phyloP scores from a whole-genome alignment of 2,797 vertebrate genomes.

The Ptychobarbus kaznakovi region DNA sequence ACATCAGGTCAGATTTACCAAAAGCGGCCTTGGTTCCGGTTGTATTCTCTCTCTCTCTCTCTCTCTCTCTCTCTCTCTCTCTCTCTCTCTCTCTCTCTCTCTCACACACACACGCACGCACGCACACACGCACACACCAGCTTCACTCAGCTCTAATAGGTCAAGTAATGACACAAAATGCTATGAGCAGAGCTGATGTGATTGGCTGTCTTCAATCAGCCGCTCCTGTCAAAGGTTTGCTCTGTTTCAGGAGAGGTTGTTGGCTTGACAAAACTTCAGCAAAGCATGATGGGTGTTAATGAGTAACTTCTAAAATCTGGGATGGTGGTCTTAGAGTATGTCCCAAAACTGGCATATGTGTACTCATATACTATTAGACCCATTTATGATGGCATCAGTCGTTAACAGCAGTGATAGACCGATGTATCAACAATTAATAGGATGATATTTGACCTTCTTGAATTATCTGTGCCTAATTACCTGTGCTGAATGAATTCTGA shows the following conservation, averaged over 20 bases:
- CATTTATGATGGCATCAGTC: not conserved
- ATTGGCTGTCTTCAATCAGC: constrained; percentile 10
- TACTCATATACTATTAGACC: not conserved
- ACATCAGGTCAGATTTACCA: no score
- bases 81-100: no score
- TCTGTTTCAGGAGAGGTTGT: constrained; percentile 1
- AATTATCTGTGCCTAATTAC: not conserved
- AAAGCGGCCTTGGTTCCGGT: no score
- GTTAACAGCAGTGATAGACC: not conserved
- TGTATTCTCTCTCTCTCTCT: no score
- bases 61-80: no score
- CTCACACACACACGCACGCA: no score
- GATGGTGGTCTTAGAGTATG: not conserved
- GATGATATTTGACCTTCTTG: not conserved
- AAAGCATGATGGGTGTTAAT: constrained; percentile 27
- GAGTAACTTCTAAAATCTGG: not conserved
- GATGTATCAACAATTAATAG: not conserved
- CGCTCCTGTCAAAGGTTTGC: constrained; percentile 11
- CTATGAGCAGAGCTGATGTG: constrained; percentile 30
- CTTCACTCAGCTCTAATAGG: constrained; percentile 25
- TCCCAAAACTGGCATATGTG: not conserved
- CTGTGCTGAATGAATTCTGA: not conserved
- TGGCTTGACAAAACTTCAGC: not conserved
- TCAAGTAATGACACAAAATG: constrained; percentile 17
- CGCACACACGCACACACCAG: not conserved